These are phyloP conservation scores for Diabrotica balteata DNA, from an alignment of 2,888 invertebrate species.

Conservation along the genomic window DNA sequence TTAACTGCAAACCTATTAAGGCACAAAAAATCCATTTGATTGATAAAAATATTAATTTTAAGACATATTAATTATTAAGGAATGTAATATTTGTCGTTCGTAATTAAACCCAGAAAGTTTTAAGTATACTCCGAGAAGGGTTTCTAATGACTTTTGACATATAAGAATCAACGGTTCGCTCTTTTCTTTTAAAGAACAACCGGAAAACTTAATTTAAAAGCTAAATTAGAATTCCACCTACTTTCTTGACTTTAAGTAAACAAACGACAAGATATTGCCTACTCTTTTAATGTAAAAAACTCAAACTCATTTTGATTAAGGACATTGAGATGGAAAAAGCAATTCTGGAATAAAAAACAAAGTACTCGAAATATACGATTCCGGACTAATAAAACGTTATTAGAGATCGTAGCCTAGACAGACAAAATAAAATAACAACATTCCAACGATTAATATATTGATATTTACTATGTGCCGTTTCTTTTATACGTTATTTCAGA, in stretches of 20 bases:
- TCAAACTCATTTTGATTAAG: slow-evolving; percentile 11
- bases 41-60: too few species aligned
- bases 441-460: neutral
- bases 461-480: neutral
- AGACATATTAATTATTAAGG: too few species aligned
- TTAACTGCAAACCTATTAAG: too few species aligned
- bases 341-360: slow-evolving; percentile 7
- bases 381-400: slow-evolving; percentile 7
- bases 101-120: too few species aligned
- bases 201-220: slow-evolving; percentile 1
- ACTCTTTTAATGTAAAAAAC: slow-evolving; percentile 7
- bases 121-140: too few species aligned
- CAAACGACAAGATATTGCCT: slow-evolving; percentile 8
- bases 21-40: too few species aligned
- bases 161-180: too few species aligned
- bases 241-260: slow-evolving; percentile 10
- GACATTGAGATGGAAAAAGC: slow-evolving; percentile 11
- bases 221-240: slow-evolving; percentile 10
- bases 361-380: slow-evolving; percentile 11
- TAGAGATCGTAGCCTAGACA: slow-evolving; percentile 3
- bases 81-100: too few species aligned
- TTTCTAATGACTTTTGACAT: too few species aligned
- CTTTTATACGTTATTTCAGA: neutral
- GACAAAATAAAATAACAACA: slow-evolving; percentile 1
- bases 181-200: slow-evolving; percentile 5